A percentile compares a stretch with the other conserved stretches of the same genome.
Conservation (phyloP, 2,797 vertebrate genomes). For the Crenuchus spilurus region DNA sequence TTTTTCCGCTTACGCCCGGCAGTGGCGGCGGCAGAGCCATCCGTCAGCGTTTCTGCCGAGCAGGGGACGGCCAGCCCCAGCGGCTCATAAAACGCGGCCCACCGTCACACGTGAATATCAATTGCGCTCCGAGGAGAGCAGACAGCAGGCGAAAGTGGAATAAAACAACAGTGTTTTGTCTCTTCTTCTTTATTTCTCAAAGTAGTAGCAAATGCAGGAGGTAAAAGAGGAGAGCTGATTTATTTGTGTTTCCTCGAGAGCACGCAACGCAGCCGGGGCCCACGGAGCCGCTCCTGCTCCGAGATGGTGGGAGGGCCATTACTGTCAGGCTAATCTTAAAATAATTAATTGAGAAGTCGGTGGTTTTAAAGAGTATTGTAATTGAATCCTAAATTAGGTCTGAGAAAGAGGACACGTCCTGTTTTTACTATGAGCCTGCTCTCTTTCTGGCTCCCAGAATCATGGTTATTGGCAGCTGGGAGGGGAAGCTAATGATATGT, state of each 20-base stretch:
- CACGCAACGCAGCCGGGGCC: constrained; percentile 56
- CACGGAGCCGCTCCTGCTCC: constrained; percentile 59
- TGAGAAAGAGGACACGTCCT: constrained; percentile 82
- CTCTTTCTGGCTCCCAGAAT: constrained; percentile 63
- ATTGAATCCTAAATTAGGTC: constrained; percentile 85
- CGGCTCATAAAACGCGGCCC: constrained; percentile 70
- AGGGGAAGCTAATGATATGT: constrained; percentile 81
- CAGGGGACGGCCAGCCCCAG: constrained; percentile 67
- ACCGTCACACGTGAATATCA: constrained; percentile 65
- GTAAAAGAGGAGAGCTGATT: constrained; percentile 60
- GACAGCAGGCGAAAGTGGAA: constrained; percentile 34
- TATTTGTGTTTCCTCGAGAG: constrained; percentile 59
- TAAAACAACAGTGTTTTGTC: constrained; percentile 45
- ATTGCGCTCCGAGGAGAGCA: constrained; percentile 64
- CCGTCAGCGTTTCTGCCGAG: constrained; percentile 71
- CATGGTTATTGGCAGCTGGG: constrained; percentile 66
- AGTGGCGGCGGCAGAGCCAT: constrained; percentile 65
- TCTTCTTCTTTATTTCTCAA: background rate
- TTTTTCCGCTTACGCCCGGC: constrained; percentile 59
- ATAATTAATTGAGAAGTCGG: constrained; percentile 84
- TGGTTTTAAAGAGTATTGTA: constrained; percentile 84
- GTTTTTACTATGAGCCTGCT: constrained; percentile 75
- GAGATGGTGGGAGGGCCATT: constrained; percentile 79
- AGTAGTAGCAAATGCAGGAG: constrained; percentile 54
- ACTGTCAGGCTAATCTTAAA: constrained; percentile 85